phyloP scores from a whole-genome alignment of 2,888 invertebrate genomes.

The Sipha maydis region DNA sequence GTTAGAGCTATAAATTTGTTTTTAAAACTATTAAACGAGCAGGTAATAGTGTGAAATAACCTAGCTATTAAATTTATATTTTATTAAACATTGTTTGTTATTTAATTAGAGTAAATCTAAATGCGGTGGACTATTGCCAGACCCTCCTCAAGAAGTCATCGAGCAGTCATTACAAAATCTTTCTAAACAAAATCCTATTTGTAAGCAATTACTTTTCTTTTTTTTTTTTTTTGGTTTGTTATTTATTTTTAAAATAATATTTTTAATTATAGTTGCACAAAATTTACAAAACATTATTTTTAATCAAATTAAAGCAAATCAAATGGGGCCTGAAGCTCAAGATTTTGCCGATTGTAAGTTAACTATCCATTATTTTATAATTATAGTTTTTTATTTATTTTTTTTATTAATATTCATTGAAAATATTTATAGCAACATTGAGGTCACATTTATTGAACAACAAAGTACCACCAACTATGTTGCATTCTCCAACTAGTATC shows the following conservation, averaged over 20 bases:
- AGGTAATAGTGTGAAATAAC: slow-evolving; percentile 65
- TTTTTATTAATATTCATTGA: background rate
- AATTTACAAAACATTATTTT: slow-evolving; percentile 68
- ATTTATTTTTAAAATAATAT: background rate
- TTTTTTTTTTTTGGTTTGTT: background rate
- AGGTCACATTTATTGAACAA: slow-evolving; percentile 37
- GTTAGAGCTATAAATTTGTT: slow-evolving; percentile 70
- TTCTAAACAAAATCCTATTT: slow-evolving; percentile 69
- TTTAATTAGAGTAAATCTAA: slow-evolving; percentile 63
- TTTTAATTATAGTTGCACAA: slow-evolving; percentile 67
- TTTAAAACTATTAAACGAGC: slow-evolving; percentile 69
- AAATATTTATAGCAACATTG: slow-evolving; percentile 27
- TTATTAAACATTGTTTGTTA: background rate
- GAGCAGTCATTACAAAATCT: slow-evolving; percentile 69
- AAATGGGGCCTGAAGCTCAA: slow-evolving; percentile 64
- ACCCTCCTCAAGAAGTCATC: slow-evolving; percentile 68
- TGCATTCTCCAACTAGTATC: slow-evolving; percentile 52
- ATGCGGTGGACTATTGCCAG: slow-evolving; percentile 67
- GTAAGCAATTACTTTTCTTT: slow-evolving; percentile 67
- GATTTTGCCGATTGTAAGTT: slow-evolving; percentile 44
- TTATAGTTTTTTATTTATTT: background rate
- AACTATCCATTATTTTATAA: background rate
- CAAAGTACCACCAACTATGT: slow-evolving; percentile 34
- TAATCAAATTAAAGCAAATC: slow-evolving; percentile 68
- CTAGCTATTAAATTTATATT: background rate